A percentile compares a stretch with the other conserved stretches of the same genome.
Conservation (phyloP, 2,113 vertebrate species). For the Stegastes partitus region DNA sequence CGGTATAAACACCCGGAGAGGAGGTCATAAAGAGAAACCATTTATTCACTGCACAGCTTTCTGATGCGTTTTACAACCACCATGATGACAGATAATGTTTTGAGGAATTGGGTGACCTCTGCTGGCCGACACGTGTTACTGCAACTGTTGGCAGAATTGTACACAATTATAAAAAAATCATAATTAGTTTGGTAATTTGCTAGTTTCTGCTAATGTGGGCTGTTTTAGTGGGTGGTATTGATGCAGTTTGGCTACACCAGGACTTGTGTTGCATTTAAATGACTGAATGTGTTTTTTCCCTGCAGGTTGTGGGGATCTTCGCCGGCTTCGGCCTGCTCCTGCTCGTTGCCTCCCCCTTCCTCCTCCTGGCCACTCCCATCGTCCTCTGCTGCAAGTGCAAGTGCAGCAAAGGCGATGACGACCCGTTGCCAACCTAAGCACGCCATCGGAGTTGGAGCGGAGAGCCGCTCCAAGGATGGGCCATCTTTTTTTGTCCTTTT, state of each 20-base stretch:
- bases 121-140: constrained; percentile 14
- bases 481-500: constrained; percentile 59
- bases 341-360: constrained; percentile 96
- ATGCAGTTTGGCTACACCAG: too few relatives aligned
- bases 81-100: background rate
- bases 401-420: constrained; percentile 97
- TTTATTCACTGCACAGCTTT: background rate
- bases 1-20: too few relatives aligned
- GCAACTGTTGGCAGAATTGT: background rate
- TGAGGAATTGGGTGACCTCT: constrained; percentile 20
- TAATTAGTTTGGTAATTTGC: background rate
- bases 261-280: too few relatives aligned
- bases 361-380: constrained; percentile 96
- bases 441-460: constrained; percentile 1
- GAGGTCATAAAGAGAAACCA: background rate
- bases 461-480: constrained; percentile 45
- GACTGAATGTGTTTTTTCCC: background rate
- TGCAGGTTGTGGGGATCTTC: constrained; percentile 97
- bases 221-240: too few relatives aligned
- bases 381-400: constrained; percentile 99
- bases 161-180: too few relatives aligned
- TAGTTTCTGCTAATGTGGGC: too few relatives aligned
- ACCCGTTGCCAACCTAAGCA: constrained; percentile 93
- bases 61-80: too few relatives aligned
- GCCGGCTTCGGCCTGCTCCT: constrained; percentile 97